These are phyloP conservation scores for Pristionchus arcanus DNA, from an alignment of 2,888 invertebrate species.

Conservation along the genomic window DNA sequence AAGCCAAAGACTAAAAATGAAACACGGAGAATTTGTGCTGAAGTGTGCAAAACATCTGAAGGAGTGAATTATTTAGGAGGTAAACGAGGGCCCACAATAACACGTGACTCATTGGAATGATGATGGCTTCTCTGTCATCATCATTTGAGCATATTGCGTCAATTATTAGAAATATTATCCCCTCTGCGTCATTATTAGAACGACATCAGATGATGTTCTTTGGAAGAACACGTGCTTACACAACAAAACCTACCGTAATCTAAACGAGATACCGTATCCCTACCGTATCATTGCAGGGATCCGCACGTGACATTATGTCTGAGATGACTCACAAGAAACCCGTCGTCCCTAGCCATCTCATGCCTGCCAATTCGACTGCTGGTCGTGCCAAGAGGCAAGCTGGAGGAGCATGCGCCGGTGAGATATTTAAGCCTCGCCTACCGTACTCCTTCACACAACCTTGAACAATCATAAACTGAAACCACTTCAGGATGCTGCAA, in stretches of 20 bases:
- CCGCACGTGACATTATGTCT: slow-evolving; percentile 77
- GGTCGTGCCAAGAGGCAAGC: slow-evolving; percentile 72
- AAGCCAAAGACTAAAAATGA: not conserved
- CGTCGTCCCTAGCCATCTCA: slow-evolving; percentile 59
- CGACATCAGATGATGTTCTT: not conserved
- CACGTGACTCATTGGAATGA: not conserved
- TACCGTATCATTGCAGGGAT: slow-evolving; percentile 62
- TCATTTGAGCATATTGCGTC: not conserved
- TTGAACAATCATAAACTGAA: not conserved
- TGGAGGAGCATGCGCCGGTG: slow-evolving; percentile 70
- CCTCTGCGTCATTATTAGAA: not conserved
- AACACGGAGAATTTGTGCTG: not conserved
- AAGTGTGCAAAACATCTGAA: not conserved
- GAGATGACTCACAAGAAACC: slow-evolving; percentile 76
- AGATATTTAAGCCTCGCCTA: not conserved
- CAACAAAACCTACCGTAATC: not conserved
- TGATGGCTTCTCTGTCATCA: not conserved
- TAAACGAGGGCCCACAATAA: not conserved
- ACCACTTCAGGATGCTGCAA: slow-evolving; percentile 70
- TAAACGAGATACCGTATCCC: too few relatives aligned
- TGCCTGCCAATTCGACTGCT: slow-evolving; percentile 65
- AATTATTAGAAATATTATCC: not conserved
- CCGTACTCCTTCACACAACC: not conserved
- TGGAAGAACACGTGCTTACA: not conserved
- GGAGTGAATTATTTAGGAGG: not conserved